phyloP scores from a whole-genome alignment of 92 coral and sea anemone species.

The Chrysogorgia sp. region DNA sequence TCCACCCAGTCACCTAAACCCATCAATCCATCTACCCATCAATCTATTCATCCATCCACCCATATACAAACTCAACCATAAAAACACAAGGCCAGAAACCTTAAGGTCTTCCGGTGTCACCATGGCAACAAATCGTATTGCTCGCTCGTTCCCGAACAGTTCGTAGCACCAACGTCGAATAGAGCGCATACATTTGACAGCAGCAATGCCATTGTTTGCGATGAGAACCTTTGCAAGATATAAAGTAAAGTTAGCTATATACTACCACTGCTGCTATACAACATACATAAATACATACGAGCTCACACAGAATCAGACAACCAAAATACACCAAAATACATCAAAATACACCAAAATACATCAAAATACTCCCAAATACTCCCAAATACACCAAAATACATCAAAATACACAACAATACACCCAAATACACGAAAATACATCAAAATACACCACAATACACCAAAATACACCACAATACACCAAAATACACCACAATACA shows the following conservation, averaged over 20 bases:
- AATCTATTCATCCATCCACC: too few species aligned
- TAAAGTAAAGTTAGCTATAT: not conserved
- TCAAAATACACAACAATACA: too few species aligned
- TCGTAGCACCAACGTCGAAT: constrained; percentile 96
- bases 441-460: too few species aligned
- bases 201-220: constrained; percentile 99
- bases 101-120: constrained; percentile 97
- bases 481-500: too few species aligned
- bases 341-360: too few species aligned
- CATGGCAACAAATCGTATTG: constrained; percentile 96
- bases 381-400: too few species aligned
- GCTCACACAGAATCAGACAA: not conserved
- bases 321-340: not conserved
- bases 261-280: not conserved
- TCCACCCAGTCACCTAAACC: too few species aligned
- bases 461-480: too few species aligned
- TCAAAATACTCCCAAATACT: too few species aligned
- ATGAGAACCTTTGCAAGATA: constrained; percentile 70
- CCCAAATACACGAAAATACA: not conserved
- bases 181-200: constrained; percentile 98
- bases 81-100: constrained; percentile 53
- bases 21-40: too few species aligned
- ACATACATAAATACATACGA: not conserved
- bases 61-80: too few species aligned
- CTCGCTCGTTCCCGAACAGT: constrained; percentile 93